phyloP scores from a whole-genome alignment of 2,888 invertebrate species.

The Nemotelus nigrinus region DNA sequence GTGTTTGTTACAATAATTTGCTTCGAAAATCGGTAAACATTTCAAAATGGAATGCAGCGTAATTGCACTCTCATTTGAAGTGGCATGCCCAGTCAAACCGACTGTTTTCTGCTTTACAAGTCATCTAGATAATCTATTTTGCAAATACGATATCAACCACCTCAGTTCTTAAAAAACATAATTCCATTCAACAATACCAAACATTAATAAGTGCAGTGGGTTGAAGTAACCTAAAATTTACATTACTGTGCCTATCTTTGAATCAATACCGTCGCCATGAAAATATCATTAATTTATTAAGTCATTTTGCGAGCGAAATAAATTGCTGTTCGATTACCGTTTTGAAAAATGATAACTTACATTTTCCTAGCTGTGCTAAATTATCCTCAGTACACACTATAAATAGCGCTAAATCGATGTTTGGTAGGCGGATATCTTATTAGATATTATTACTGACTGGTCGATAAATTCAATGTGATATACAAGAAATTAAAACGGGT shows the following conservation, averaged over 20 bases:
- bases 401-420: conserved; percentile 9
- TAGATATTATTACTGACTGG: background rate
- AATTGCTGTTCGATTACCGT: background rate
- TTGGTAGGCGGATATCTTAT: conserved; percentile 13
- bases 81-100: too few species aligned
- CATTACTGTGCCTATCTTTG: background rate
- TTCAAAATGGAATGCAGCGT: too few species aligned
- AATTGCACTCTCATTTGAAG: too few species aligned
- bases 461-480: background rate
- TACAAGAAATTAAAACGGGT: background rate
- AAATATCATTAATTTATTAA: conserved; percentile 20
- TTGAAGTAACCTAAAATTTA: background rate
- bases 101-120: too few species aligned
- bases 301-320: conserved; percentile 14
- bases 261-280: conserved; percentile 7
- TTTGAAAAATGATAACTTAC: conserved; percentile 11
- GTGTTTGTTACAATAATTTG: too few species aligned
- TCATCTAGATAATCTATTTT: too few species aligned
- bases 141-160: too few species aligned
- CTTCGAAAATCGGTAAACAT: too few species aligned
- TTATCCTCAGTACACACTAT: conserved; percentile 2
- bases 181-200: too few species aligned
- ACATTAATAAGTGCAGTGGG: background rate
- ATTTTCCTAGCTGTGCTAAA: background rate
- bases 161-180: too few species aligned